phyloP scores from a whole-genome alignment of 2,113 vertebrate genomes.

The Chascanopsetta lugubris region DNA sequence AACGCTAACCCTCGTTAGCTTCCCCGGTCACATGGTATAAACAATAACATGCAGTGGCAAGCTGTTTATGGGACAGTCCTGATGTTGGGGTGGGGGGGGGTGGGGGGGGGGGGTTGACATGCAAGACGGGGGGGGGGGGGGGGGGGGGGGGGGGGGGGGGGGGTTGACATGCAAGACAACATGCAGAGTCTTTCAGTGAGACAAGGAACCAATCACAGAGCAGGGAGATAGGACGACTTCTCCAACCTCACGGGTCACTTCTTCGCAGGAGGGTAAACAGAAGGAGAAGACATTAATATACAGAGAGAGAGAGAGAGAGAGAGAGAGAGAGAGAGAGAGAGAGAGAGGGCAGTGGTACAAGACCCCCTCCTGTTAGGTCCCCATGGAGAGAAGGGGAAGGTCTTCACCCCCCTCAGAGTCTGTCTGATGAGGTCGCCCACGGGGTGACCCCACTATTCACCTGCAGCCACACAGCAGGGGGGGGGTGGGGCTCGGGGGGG shows the following conservation, averaged over 20 bases:
- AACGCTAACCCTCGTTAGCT: background rate
- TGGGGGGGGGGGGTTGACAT: slow-evolving; percentile 17
- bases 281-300: slow-evolving; percentile 56
- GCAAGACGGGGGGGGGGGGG: background rate
- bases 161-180: slow-evolving; percentile 47
- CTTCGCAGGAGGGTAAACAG: slow-evolving; percentile 50
- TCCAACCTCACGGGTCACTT: slow-evolving; percentile 73
- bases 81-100: slow-evolving; percentile 19
- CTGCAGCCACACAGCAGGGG: slow-evolving; percentile 69
- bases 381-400: slow-evolving; percentile 43
- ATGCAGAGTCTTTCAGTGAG: slow-evolving; percentile 51
- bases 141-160: slow-evolving; percentile 21
- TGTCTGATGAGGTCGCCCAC: slow-evolving; percentile 74
- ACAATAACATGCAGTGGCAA: background rate
- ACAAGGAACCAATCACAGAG: slow-evolving; percentile 54
- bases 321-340: slow-evolving; percentile 34
- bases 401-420: slow-evolving; percentile 61
- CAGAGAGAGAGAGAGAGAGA: slow-evolving; percentile 57
- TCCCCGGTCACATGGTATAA: background rate
- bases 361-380: slow-evolving; percentile 74
- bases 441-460: slow-evolving; percentile 64
- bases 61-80: slow-evolving; percentile 21
- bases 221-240: slow-evolving; percentile 61
- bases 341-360: slow-evolving; percentile 62
- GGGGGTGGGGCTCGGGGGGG: no score